Percentiles rank a stretch among this genome's conserved stretches.
Conservation (phyloP, 2,797 vertebrate species). For the Glossophaga mutica region DNA sequence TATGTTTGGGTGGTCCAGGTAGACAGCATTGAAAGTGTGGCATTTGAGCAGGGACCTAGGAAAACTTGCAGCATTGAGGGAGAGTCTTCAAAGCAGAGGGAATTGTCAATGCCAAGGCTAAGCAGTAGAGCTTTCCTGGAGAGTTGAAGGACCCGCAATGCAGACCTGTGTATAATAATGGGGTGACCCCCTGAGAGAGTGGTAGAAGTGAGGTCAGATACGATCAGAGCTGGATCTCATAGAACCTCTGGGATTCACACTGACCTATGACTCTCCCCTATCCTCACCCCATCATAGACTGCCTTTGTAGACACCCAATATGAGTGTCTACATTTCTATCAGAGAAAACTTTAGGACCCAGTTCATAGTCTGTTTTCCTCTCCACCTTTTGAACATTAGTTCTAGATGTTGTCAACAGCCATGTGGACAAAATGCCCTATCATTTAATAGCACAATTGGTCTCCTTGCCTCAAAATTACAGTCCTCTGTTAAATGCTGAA, state of each 20-base stretch:
- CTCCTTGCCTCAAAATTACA: not conserved
- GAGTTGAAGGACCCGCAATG: not conserved
- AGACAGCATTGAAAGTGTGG: not conserved
- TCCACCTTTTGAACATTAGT: not conserved
- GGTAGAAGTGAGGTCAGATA: not conserved
- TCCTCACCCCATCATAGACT: not conserved
- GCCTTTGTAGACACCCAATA: too few relatives aligned
- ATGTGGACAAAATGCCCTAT: not conserved
- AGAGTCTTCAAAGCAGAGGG: not conserved
- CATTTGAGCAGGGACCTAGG: not conserved
- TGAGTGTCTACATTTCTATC: not conserved
- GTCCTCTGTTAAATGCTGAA: not conserved
- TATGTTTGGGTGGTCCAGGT: not conserved
- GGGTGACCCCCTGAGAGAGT: too few relatives aligned
- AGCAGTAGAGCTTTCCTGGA: not conserved
- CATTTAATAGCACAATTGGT: not conserved
- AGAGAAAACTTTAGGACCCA: not conserved
- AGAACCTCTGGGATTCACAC: not conserved
- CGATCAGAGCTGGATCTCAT: not conserved
- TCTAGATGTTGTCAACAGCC: not conserved
- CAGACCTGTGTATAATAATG: not conserved
- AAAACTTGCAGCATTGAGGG: not conserved
- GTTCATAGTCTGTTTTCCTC: not conserved
- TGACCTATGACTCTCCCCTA: not conserved
- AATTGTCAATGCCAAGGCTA: not conserved